phyloP scores from a whole-genome alignment of 30 jellyfish, hydroid and myxozoan genomes.

The Cassiopea andromeda region DNA sequence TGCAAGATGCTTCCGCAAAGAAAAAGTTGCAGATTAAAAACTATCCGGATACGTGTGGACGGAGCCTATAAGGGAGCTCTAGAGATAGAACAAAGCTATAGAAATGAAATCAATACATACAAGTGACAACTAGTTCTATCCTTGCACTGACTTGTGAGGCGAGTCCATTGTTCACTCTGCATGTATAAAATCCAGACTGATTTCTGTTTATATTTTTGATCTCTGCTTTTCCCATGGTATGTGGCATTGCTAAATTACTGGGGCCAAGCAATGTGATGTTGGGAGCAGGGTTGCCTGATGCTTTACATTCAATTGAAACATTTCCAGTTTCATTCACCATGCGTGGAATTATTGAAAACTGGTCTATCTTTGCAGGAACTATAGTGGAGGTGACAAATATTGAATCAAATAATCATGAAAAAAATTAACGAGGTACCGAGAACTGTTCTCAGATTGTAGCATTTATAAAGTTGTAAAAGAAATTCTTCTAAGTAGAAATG shows the following conservation, averaged over 20 bases:
- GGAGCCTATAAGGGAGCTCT: neutral
- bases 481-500: too few relatives aligned
- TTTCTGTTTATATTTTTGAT: neutral
- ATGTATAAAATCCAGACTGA: slow-evolving; percentile 39
- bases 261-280: neutral
- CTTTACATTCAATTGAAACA: slow-evolving; percentile 20
- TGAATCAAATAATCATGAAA: too few relatives aligned
- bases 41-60: too few relatives aligned
- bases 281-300: slow-evolving; percentile 45
- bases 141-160: neutral
- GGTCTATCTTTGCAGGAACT: neutral
- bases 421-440: too few relatives aligned
- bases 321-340: slow-evolving; percentile 26
- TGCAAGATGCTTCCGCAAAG: too few relatives aligned
- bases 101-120: neutral
- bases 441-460: too few relatives aligned
- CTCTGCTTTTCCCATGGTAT: neutral
- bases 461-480: too few relatives aligned
- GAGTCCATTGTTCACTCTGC: slow-evolving; percentile 29
- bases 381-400: neutral
- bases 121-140: neutral
- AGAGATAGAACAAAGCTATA: neutral
- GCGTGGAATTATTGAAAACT: neutral
- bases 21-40: too few relatives aligned
- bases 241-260: neutral